Conservation (phyloP, 2,888 invertebrate genomes). For the Gastracanthus pulcherrimus region DNA sequence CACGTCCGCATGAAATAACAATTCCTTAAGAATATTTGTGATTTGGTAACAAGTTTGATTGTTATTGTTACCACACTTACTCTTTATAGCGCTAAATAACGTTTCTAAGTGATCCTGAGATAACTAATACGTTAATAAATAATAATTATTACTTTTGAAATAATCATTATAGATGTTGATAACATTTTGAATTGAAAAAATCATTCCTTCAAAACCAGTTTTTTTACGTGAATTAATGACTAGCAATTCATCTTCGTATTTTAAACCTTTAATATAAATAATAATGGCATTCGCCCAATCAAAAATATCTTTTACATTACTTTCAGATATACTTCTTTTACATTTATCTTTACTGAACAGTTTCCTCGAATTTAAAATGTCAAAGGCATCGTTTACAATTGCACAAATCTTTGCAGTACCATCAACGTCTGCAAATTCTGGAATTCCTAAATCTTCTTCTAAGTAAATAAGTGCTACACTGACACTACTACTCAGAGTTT, state of each 20-base stretch:
- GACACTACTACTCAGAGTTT: too few species aligned
- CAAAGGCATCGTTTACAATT: constrained; percentile 63
- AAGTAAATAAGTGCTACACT: constrained; percentile 59
- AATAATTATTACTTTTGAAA: constrained; percentile 31
- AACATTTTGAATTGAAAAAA: constrained; percentile 52
- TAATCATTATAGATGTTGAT: constrained; percentile 50
- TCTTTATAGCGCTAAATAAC: constrained; percentile 49
- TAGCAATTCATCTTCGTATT: constrained; percentile 12
- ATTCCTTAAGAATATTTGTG: background rate
- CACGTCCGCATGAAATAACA: constrained; percentile 6
- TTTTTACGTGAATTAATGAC: constrained; percentile 50
- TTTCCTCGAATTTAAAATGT: constrained; percentile 62
- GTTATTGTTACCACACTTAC: constrained; percentile 52
- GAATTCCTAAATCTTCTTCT: constrained; percentile 41
- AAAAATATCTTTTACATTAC: constrained; percentile 40
- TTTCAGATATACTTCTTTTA: constrained; percentile 44
- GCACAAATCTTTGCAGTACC: constrained; percentile 60
- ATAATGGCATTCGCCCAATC: constrained; percentile 28
- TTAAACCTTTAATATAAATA: constrained; percentile 50
- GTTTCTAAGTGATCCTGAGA: constrained; percentile 53
- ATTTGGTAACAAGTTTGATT: constrained; percentile 39
- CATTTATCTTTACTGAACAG: constrained; percentile 49
- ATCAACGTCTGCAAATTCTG: constrained; percentile 55
- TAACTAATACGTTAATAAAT: constrained; percentile 53
- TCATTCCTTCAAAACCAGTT: constrained; percentile 61